Evolutionary conservation across 2,113 vertebrate genomes (phyloP).

Genomic region (Pseudorectes ferrugineus): DNA sequence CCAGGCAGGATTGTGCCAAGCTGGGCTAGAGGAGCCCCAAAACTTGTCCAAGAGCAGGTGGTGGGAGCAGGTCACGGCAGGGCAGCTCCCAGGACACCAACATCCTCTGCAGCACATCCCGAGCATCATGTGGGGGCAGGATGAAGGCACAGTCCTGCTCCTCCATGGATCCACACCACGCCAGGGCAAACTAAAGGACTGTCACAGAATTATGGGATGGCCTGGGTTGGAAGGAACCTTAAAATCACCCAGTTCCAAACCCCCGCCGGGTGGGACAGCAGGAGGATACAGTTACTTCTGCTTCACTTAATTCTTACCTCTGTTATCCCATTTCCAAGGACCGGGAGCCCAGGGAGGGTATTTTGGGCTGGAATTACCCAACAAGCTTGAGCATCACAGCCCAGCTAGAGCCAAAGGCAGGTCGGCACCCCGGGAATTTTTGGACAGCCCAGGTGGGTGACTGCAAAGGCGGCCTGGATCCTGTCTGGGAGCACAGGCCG

Average conservation of each 20-base stretch:
- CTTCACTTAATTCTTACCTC: background rate
- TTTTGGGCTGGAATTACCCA: background rate
- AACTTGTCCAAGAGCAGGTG: background rate
- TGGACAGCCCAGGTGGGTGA: background rate
- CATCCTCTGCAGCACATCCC: background rate
- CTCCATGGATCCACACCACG: fast-evolving
- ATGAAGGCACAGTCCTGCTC: background rate
- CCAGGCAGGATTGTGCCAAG: background rate
- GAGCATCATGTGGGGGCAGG: fast-evolving
- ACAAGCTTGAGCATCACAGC: background rate
- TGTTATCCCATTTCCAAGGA: background rate
- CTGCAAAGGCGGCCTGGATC: background rate
- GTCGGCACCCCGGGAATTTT: background rate
- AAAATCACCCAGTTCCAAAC: background rate
- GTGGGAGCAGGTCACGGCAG: fast-evolving
- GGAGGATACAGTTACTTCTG: background rate
- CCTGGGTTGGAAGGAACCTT: background rate
- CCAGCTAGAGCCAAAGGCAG: background rate
- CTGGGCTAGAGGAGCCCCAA: background rate
- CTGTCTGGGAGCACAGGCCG: background rate
- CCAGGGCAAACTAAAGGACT: background rate
- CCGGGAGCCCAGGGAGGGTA: background rate
- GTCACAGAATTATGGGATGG: background rate
- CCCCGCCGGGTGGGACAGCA: background rate
- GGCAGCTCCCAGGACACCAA: background rate